Base-by-base conservation (phyloP, 2,888 invertebrate species). In the Schizotus pectinicornis region DNA sequence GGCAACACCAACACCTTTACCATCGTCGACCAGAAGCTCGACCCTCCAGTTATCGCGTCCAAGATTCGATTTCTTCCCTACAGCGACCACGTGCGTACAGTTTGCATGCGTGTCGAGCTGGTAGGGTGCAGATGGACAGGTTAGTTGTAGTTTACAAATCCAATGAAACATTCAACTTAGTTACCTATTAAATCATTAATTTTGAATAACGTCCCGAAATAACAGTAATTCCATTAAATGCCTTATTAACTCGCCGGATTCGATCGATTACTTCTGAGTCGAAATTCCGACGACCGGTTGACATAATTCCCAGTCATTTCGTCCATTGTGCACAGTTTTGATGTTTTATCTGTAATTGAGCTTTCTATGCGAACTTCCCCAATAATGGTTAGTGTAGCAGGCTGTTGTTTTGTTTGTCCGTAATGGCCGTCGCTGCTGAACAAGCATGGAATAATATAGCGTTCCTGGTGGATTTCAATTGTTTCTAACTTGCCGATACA, bases 1-100 rank as follows among this genome's bases (percentile, higher is more conserved):
- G 94, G 90, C 42, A 94, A 94, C 79, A 86, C 86, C 55, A 91
- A 94, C 80, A 91, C 92, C 2, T 88, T 88, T 78, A 86, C 88
- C 49, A 87, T 90, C 64, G 89, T 89, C 64, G 85, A 89, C 71
- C 86, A 90, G 68, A 82, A 85, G 60, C 81, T 92, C 69, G 87
- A 89, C 67, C 91, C 92, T 46, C 89, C 91, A 22, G 85, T 92
- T 66, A 85, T 92, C 58, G 91, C 90, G 37, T 85, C 88, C 55
- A 87, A 87, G 78, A 83, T 94, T 62, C 86, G 93, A 61, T 86
- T 94, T 74, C 85, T 92, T 70, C 94, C 93, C 6, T 90, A 89
- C 79, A 89, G 90, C 62, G 85, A 87, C 59, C 88, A 89, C 74
- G 86, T 88, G 66, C 83, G 92, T 60, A 92, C 89, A 3, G 89